A percentile compares a stretch with the other conserved stretches of the same genome.
phyloP scores from a whole-genome alignment of 2,113 vertebrate genomes.

The Leptobrachium leishanense region DNA sequence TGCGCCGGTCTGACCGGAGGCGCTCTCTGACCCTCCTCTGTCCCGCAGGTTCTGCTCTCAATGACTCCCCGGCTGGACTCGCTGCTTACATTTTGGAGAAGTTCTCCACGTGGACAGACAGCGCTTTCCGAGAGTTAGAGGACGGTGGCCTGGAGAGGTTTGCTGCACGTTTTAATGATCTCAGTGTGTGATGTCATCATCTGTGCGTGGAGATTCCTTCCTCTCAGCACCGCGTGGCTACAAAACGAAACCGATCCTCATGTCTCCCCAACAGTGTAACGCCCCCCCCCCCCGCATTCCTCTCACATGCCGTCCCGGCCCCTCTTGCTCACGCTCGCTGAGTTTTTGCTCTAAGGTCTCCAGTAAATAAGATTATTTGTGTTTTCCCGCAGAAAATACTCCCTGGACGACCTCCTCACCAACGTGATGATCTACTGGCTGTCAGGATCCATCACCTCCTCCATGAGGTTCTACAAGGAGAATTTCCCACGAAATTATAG shows the following conservation, averaged over 20 bases:
- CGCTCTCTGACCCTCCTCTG: too few relatives aligned
- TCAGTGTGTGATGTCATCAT: too few relatives aligned
- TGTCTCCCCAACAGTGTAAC: too few relatives aligned
- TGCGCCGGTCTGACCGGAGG: too few relatives aligned
- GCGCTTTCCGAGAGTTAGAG: constrained; percentile 62
- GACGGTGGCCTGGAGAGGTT: constrained; percentile 84
- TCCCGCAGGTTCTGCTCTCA: constrained; percentile 76
- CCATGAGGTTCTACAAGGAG: constrained; percentile 89
- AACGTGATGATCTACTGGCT: constrained; percentile 89
- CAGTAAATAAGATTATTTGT: neutral
- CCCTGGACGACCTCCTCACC: constrained; percentile 82
- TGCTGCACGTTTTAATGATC: too few relatives aligned
- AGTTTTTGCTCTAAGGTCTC: too few relatives aligned
- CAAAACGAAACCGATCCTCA: too few relatives aligned
- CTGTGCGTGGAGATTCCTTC: too few relatives aligned
- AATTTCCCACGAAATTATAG: constrained; percentile 56
- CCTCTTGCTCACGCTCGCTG: too few relatives aligned
- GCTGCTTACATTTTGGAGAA: constrained; percentile 86
- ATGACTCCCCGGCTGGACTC: constrained; percentile 81
- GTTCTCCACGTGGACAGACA: constrained; percentile 81
- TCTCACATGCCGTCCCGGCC: too few relatives aligned
- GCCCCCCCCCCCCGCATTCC: too few relatives aligned
- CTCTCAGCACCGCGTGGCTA: too few relatives aligned
- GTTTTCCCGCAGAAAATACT: constrained; percentile 77
- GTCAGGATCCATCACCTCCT: constrained; percentile 76